phyloP scores from a whole-genome alignment of 2,888 invertebrate species.

The Criorhina ranunculi region DNA sequence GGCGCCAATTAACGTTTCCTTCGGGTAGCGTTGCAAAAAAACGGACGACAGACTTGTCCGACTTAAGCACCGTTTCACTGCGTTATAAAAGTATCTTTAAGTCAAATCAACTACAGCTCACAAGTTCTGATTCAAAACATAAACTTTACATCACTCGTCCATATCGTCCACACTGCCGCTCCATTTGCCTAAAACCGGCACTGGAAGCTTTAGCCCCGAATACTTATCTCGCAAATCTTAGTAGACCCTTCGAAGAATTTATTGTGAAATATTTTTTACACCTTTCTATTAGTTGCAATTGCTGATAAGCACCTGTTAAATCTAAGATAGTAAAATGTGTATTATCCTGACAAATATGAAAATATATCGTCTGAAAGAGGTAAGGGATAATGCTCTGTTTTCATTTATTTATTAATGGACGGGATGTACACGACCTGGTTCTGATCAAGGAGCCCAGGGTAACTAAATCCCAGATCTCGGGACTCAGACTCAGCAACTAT shows the following conservation, averaged over 20 bases:
- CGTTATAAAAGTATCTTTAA: too few relatives aligned
- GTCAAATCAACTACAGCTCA: too few relatives aligned
- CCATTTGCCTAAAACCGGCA: slow-evolving; percentile 22
- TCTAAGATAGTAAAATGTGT: slow-evolving; percentile 30
- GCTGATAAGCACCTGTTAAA: slow-evolving; percentile 31
- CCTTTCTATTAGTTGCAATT: slow-evolving; percentile 10
- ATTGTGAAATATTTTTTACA: slow-evolving; percentile 30
- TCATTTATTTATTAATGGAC: slow-evolving; percentile 33
- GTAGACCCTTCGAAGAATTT: slow-evolving; percentile 12
- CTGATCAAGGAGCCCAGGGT: too few relatives aligned
- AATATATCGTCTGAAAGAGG: slow-evolving; percentile 44
- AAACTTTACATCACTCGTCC: not conserved
- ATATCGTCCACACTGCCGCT: slow-evolving; percentile 33
- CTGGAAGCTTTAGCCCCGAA: slow-evolving; percentile 2
- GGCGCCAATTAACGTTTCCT: too few relatives aligned
- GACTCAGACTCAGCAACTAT: too few relatives aligned
- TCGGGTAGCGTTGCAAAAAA: too few relatives aligned
- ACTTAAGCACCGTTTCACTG: too few relatives aligned
- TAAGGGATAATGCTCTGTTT: slow-evolving; percentile 27
- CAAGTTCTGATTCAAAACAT: too few relatives aligned
- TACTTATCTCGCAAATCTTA: slow-evolving; percentile 15
- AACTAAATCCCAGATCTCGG: too few relatives aligned
- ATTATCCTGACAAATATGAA: slow-evolving; percentile 11
- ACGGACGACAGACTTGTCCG: too few relatives aligned
- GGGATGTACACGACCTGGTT: too few relatives aligned